Evolutionary conservation across 2,113 vertebrate genomes (phyloP), one percentile per base, ranked within the genome.

Genomic region (Hippocampus guttulatus): DNA sequence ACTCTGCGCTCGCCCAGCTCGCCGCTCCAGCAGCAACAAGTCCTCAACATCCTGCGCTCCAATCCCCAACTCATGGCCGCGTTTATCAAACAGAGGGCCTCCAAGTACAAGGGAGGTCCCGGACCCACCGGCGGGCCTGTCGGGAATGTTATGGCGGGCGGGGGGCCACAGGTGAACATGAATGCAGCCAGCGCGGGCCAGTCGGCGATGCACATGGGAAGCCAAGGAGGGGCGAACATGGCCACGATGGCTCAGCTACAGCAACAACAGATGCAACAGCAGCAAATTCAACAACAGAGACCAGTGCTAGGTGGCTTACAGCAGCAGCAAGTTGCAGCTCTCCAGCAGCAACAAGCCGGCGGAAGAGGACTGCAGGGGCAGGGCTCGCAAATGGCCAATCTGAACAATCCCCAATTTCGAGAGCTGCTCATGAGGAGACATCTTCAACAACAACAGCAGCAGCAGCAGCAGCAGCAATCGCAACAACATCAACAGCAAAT

Each of bases 1-100:
- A 90, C 89, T 47, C 87, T 93, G 1, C 90, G 92, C 10, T 92
- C 90, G 0, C 92, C 92, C 0, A 93, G 90, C 74, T 93, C 92
- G 1, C 88, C 89, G 0, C 87, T 93, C 65, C 88, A 88, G 67
- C 85, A 88, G 25, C 87, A 88, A 71, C 85, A 89, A 25, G 87
- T 90, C 52, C 89, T 93, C 69, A 95, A 95, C 90, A 99, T 99
- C 88, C 88, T 99, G 76, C 94, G 96, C 18, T 95, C 96, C 69
- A 99, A 96, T 78, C 97, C 97, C 43, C 96, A 97, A 82, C 94
- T 99, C 75, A 93, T 99, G 93, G 96, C 96, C 0, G 96, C 97
- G 23, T 98, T 99, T 82, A 98, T 98, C 79, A 98, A 98, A 85
- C 96, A 99, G 86, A 92, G 97, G 64, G 95, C 85, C 0, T 95